These are phyloP conservation scores for Rhagologus leucostigma DNA, from an alignment of 2,113 vertebrate genomes.

Conservation along the genomic window DNA sequence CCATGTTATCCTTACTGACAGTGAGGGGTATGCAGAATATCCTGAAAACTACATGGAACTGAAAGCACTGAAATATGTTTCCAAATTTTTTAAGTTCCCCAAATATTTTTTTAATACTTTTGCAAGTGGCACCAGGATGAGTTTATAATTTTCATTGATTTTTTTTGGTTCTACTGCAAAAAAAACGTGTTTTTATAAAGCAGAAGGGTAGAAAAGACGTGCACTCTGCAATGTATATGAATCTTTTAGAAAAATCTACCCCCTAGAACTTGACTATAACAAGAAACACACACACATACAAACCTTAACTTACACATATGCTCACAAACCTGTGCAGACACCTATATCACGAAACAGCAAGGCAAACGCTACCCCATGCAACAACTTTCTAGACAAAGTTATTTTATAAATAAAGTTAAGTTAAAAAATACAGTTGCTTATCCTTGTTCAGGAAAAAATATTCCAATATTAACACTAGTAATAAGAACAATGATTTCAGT, in stretches of 20 bases:
- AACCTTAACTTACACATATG: background rate
- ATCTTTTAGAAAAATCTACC: background rate
- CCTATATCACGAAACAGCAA: background rate
- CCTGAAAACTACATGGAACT: background rate
- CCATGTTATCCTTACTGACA: background rate
- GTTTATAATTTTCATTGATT: background rate
- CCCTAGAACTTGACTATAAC: background rate
- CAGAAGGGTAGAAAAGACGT: background rate
- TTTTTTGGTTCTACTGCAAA: background rate
- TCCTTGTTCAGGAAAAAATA: background rate
- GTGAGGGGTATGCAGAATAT: background rate
- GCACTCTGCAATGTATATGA: rapidly evolving
- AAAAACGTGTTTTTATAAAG: rapidly evolving
- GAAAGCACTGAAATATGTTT: background rate
- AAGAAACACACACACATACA: background rate
- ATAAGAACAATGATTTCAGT: background rate
- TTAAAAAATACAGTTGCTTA: background rate
- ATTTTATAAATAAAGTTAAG: background rate
- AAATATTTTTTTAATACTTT: background rate
- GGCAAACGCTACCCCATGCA: background rate
- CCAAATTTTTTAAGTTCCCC: background rate
- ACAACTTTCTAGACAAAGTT: background rate
- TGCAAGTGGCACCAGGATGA: background rate
- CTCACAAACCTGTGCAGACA: background rate
- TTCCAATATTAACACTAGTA: background rate